Base-by-base conservation (phyloP, 2,888 invertebrate species). In the Drosophila diplacantha region DNA sequence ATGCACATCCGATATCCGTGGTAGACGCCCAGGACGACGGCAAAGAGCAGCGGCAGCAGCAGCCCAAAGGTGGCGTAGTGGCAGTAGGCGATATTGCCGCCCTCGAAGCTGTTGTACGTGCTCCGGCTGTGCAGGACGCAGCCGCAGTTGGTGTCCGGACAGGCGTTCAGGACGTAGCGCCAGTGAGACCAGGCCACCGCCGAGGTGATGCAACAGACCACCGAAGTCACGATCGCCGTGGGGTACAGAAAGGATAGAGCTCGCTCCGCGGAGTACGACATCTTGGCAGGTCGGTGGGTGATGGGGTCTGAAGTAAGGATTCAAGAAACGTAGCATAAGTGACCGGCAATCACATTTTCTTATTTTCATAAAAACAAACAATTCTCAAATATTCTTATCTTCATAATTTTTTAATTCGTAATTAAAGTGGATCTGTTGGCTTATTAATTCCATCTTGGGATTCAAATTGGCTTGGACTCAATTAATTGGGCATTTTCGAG, bases 1-100 rank as follows among this genome's bases (percentile, higher is more conserved):
- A 92, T 91, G 75, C 92, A 92, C 20, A 93, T 92, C 84, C 93
- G 89, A 84, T 92, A 92, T 80, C 92, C 92, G 85, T 93, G 93
- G 78, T 92, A 93, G 60, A 92, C 88, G 5, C 91, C 90, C 89
- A 93, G 90, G n/a, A 91, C 89, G 8, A 92, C 81, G 20, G 91
- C 90, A 81, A 92, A 91, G n/a, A 91, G 87, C 31, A 93, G 86
- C 31, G 93, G 90, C 14, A 93, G 89, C 11, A 93, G 73, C 2
- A 93, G 90, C 3, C 93, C 93, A 75, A 92, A 92, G 54, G 92
- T 91, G n/a, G 92, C 91, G 89, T 91, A 93, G 67, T 92, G 88
- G 74, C 93, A 93, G 63, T 91, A 91, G 0, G 91, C 91, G 65
- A 91, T 90, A 71, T 91, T 91, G 1, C 93, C 93, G 44, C 93